Evolutionary conservation across 2,113 vertebrate species (phyloP).

Genomic region (Lathamus discolor): DNA sequence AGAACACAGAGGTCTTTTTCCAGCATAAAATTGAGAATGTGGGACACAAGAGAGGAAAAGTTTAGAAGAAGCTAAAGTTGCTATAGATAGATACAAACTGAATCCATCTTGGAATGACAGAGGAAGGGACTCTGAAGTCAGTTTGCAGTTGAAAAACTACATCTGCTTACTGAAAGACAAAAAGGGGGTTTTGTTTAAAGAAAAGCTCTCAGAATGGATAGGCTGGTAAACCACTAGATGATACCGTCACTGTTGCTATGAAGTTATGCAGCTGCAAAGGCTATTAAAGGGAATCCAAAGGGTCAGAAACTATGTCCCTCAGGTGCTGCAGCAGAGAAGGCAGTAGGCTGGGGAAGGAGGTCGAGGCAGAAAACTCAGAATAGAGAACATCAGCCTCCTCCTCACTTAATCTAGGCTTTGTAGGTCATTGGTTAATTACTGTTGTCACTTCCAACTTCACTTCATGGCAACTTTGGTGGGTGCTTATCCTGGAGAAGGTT

Average conservation of each 20-base stretch:
- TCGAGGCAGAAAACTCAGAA: not conserved
- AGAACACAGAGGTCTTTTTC: not conserved
- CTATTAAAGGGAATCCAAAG: not conserved
- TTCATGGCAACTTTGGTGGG: not conserved
- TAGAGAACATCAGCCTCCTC: not conserved
- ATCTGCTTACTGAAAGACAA: not conserved
- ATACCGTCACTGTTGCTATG: not conserved
- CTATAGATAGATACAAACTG: not conserved
- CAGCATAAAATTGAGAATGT: not conserved
- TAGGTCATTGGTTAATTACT: not conserved
- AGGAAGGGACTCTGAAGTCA: not conserved
- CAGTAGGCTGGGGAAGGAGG: not conserved
- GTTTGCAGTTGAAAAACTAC: not conserved
- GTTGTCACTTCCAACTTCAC: fast-evolving
- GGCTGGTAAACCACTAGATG: not conserved
- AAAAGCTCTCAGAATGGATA: not conserved
- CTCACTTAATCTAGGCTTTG: not conserved
- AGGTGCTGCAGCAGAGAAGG: not conserved
- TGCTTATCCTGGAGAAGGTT: not conserved
- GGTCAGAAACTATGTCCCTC: fast-evolving
- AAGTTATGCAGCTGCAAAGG: not conserved
- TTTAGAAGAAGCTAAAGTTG: not conserved
- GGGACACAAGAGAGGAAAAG: not conserved
- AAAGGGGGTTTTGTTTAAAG: not conserved
- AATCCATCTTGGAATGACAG: not conserved